These are phyloP conservation scores for Epizoanthus scotinus DNA, from an alignment of 92 coral and sea anemone genomes.

Conservation along the genomic window DNA sequence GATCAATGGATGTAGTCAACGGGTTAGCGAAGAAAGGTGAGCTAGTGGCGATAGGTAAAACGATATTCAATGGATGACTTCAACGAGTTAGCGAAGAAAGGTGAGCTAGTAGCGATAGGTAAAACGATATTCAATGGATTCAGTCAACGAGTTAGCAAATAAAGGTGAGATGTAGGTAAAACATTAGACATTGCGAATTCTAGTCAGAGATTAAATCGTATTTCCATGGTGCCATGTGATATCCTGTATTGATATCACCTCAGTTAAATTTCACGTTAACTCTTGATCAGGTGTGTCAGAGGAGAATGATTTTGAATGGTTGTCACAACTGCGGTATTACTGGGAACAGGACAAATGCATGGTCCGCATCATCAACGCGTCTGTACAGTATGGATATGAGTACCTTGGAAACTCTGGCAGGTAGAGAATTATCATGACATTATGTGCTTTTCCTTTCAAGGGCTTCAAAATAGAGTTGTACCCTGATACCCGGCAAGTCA, in stretches of 20 bases:
- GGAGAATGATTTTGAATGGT: slow-evolving; percentile 98
- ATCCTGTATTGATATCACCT: neutral
- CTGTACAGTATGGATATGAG: slow-evolving; percentile 96
- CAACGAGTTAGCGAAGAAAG: slow-evolving; percentile 83
- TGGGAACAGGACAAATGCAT: slow-evolving; percentile 94
- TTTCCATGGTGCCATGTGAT: too few species aligned
- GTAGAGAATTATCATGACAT: slow-evolving; percentile 37
- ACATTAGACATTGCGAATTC: too few species aligned
- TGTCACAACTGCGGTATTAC: slow-evolving; percentile 97
- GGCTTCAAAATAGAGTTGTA: neutral
- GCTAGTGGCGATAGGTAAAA: too few species aligned
- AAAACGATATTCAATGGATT: slow-evolving; percentile 69
- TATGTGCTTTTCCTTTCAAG: neutral
- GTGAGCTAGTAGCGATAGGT: neutral
- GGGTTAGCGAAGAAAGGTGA: slow-evolving; percentile 51
- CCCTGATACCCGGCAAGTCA: neutral
- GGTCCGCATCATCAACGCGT: slow-evolving; percentile 94
- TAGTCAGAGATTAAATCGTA: neutral
- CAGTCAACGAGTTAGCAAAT: slow-evolving; percentile 76
- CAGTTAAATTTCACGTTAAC: neutral
- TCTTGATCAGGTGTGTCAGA: slow-evolving; percentile 79
- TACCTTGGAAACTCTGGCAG: slow-evolving; percentile 99
- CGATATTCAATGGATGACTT: slow-evolving; percentile 90
- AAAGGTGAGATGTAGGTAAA: too few species aligned
- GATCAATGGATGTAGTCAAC: slow-evolving; percentile 87